These are phyloP conservation scores for Psilopsiagon aymara DNA, from an alignment of 2,113 vertebrate species.

Conservation along the genomic window DNA sequence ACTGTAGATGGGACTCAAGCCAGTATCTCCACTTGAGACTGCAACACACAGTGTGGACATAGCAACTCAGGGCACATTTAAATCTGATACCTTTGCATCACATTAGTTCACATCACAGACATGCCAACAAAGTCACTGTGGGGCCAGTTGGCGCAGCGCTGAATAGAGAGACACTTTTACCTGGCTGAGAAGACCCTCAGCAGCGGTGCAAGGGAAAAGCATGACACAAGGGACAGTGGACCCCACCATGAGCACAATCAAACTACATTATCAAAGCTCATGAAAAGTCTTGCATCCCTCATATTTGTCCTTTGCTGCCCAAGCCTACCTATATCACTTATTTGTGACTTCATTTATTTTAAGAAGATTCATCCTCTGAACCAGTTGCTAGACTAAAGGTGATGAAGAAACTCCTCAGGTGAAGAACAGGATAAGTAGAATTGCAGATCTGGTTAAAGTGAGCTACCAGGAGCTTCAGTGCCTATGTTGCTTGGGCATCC, in stretches of 20 bases:
- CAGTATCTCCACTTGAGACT: accelerated
- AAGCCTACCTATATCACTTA: not conserved
- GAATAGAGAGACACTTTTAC: not conserved
- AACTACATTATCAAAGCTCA: not conserved
- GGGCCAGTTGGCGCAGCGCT: not conserved
- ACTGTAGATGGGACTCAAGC: not conserved
- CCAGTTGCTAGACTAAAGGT: not conserved
- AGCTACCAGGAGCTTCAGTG: not conserved
- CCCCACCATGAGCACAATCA: not conserved
- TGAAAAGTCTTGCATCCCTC: not conserved
- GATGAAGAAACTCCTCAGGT: not conserved
- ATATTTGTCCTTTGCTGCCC: not conserved
- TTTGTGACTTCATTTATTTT: not conserved
- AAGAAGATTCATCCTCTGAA: not conserved
- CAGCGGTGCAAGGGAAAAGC: not conserved
- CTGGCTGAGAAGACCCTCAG: not conserved
- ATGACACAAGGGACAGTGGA: not conserved
- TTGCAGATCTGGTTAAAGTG: not conserved
- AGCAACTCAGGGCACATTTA: not conserved
- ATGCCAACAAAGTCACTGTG: not conserved
- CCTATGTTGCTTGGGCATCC: not conserved
- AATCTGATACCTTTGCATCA: not conserved
- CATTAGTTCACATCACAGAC: not conserved
- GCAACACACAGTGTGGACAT: not conserved
- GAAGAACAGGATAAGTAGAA: not conserved